Conservation (phyloP, 1,140 invertebrate genomes). For the Mya arenaria region DNA sequence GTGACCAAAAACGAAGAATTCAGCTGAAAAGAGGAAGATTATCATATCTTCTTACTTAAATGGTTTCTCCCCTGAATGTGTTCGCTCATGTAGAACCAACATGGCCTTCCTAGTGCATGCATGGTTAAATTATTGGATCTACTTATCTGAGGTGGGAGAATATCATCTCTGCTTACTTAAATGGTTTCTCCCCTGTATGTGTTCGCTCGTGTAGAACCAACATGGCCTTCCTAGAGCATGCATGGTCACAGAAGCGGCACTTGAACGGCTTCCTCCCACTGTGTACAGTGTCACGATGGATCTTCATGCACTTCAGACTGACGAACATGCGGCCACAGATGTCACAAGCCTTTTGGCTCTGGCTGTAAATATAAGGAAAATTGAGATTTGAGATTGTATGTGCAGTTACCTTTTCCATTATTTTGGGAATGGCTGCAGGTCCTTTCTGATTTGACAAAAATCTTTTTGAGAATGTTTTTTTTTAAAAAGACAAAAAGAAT, state of each 20-base stretch:
- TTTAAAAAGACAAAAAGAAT: too few relatives aligned
- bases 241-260: slow-evolving; percentile 89
- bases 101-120: slow-evolving; percentile 83
- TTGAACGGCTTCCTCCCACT: slow-evolving; percentile 89
- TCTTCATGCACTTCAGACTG: slow-evolving; percentile 88
- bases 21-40: neutral
- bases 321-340: slow-evolving; percentile 87
- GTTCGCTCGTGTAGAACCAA: slow-evolving; percentile 87
- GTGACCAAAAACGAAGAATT: neutral
- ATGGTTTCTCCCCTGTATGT: slow-evolving; percentile 85
- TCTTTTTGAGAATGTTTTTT: too few relatives aligned
- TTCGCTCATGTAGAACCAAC: slow-evolving; percentile 87
- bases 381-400: too few relatives aligned
- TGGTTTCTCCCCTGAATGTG: slow-evolving; percentile 85
- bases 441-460: too few relatives aligned
- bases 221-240: slow-evolving; percentile 83
- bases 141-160: too few relatives aligned
- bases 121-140: slow-evolving; percentile 81
- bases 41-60: slow-evolving; percentile 67
- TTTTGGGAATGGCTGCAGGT: too few relatives aligned
- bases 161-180: slow-evolving; percentile 68
- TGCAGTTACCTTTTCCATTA: too few relatives aligned
- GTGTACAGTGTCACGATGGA: slow-evolving; percentile 90
- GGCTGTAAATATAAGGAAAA: too few relatives aligned
- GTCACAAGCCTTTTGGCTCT: slow-evolving; percentile 85